These are phyloP conservation scores for Dryococelus australis DNA, from an alignment of 2,888 invertebrate species.

Conservation along the genomic window DNA sequence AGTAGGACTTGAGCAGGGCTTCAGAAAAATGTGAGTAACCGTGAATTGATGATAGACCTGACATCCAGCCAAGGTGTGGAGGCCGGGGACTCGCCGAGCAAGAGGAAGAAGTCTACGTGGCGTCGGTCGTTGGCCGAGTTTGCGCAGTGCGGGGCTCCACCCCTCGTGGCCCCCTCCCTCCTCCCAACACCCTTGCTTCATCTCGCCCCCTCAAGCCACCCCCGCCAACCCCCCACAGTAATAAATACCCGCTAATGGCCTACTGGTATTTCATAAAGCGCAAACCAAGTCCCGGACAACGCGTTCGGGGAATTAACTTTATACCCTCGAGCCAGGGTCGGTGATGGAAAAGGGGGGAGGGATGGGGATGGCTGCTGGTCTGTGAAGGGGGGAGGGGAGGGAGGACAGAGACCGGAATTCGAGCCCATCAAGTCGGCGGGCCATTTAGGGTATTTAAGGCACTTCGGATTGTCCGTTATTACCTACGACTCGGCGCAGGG, in stretches of 20 bases:
- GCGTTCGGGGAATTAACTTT: slow-evolving; percentile 39
- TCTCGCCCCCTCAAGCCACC: not conserved
- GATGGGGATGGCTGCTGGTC: too few species aligned
- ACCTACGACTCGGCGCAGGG: slow-evolving; percentile 24
- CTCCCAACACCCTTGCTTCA: not conserved
- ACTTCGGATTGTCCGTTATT: slow-evolving; percentile 39
- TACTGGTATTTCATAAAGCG: slow-evolving; percentile 59
- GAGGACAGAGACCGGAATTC: slow-evolving; percentile 41
- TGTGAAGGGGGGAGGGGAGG: not conserved
- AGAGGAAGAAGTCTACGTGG: not conserved
- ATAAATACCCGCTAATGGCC: slow-evolving; percentile 60
- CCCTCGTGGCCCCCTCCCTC: slow-evolving; percentile 21
- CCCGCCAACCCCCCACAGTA: slow-evolving; percentile 39
- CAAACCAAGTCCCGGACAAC: slow-evolving; percentile 34
- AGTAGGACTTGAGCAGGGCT: too few species aligned
- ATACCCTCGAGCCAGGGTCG: slow-evolving; percentile 32
- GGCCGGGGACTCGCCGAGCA: not conserved
- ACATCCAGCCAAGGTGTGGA: not conserved
- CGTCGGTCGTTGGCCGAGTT: not conserved
- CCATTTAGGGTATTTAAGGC: slow-evolving; percentile 55
- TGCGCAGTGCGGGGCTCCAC: slow-evolving; percentile 28
- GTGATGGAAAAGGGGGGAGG: not conserved
- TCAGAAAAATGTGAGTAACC: too few species aligned
- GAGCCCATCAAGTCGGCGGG: slow-evolving; percentile 53
- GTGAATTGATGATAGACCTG: too few species aligned